Evolutionary conservation across 2,888 invertebrate species (phyloP).

Genomic region (Danaus chrysippus): DNA sequence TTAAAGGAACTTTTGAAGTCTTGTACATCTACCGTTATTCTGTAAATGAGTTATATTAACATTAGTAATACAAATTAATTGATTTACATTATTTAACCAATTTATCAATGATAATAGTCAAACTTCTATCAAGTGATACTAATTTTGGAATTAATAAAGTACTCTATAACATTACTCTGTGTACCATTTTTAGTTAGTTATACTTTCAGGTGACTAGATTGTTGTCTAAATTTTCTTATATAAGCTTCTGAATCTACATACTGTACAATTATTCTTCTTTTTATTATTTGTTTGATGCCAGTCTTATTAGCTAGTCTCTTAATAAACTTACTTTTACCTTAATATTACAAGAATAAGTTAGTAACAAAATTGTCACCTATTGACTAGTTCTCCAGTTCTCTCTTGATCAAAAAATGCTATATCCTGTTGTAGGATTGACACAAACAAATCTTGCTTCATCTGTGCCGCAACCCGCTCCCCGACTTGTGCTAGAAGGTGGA

Average conservation of each 20-base stretch:
- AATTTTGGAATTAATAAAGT: too few relatives aligned
- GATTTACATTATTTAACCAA: background rate
- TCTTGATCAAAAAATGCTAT: constrained; percentile 94
- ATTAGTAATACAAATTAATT: background rate
- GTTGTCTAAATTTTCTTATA: too few relatives aligned
- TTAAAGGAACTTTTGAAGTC: constrained; percentile 99
- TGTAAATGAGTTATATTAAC: constrained; percentile 46
- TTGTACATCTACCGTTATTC: constrained; percentile 95
- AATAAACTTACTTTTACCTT: background rate
- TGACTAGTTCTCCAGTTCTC: constrained; percentile 94
- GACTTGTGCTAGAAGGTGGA: constrained; percentile 89
- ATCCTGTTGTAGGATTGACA: constrained; percentile 90
- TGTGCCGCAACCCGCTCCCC: constrained; percentile 92
- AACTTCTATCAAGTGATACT: too few relatives aligned
- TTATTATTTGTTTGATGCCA: too few relatives aligned
- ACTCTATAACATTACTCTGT: too few relatives aligned
- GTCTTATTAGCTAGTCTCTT: too few relatives aligned
- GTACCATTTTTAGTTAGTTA: too few relatives aligned
- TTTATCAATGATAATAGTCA: background rate
- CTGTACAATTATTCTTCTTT: background rate
- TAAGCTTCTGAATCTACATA: too few relatives aligned
- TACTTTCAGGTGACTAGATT: too few relatives aligned
- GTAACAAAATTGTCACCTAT: constrained; percentile 79
- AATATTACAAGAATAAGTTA: background rate
- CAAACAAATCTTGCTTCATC: constrained; percentile 90